phyloP scores from a whole-genome alignment of 1,140 invertebrate species.

The Trypoxylus dichotomus region DNA sequence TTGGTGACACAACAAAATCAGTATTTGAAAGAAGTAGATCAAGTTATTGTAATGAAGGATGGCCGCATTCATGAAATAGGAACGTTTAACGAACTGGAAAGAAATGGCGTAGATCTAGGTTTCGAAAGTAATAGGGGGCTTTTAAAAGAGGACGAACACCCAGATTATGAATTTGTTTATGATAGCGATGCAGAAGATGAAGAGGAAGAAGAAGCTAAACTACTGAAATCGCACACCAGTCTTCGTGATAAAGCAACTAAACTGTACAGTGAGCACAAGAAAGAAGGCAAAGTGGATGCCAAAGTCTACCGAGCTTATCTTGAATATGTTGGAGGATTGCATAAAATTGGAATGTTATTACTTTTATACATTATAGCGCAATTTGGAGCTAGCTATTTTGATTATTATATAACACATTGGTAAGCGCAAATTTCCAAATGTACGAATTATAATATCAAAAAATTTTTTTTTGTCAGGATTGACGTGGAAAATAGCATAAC shows the following conservation, averaged over 20 bases:
- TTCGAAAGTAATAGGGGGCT: conserved; percentile 48
- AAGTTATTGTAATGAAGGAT: conserved; percentile 65
- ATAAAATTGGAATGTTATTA: conserved; percentile 58
- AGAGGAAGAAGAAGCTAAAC: conserved; percentile 35
- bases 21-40: conserved; percentile 76
- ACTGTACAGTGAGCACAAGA: conserved; percentile 38
- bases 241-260: conserved; percentile 39
- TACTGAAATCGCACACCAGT: conserved; percentile 6
- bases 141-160: conserved; percentile 41
- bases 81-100: conserved; percentile 51
- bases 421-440: conserved; percentile 47
- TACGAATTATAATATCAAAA: neutral
- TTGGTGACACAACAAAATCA: conserved; percentile 82
- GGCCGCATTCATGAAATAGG: conserved; percentile 55
- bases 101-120: conserved; percentile 51
- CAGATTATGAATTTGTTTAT: conserved; percentile 42
- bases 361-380: conserved; percentile 66
- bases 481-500: conserved; percentile 4
- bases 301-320: conserved; percentile 70
- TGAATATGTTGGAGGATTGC: conserved; percentile 61
- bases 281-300: conserved; percentile 54
- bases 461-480: neutral
- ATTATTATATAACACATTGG: conserved; percentile 81
- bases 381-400: conserved; percentile 64
- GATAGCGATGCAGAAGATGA: conserved; percentile 55